phyloP scores from a whole-genome alignment of 2,888 invertebrate species.

The Synanthedon vespiformis region DNA sequence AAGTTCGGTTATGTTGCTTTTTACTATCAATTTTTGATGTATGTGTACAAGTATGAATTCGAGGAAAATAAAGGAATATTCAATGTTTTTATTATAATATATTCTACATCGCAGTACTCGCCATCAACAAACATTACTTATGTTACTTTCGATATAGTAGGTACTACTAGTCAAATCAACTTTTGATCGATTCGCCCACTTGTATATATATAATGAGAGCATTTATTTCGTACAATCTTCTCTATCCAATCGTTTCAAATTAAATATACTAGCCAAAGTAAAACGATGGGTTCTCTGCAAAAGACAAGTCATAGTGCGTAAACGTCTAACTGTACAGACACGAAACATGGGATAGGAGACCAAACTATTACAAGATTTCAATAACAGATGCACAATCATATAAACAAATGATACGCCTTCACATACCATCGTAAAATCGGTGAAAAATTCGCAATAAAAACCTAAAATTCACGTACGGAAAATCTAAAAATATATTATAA shows the following conservation, averaged over 20 bases:
- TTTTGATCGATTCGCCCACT: constrained; percentile 59
- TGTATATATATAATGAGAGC: constrained; percentile 34
- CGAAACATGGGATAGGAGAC: constrained; percentile 42
- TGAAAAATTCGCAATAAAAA: constrained; percentile 65
- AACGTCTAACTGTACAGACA: constrained; percentile 66
- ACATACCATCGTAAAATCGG: constrained; percentile 56
- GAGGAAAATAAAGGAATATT: constrained; percentile 68
- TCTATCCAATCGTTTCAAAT: constrained; percentile 65
- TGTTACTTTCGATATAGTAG: constrained; percentile 60
- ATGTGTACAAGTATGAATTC: constrained; percentile 69
- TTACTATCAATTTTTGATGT: constrained; percentile 71
- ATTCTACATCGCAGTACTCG: constrained; percentile 67
- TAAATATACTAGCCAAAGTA: constrained; percentile 62
- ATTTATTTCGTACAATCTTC: constrained; percentile 46
- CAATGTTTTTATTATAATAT: constrained; percentile 61
- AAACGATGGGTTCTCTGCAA: constrained; percentile 52
- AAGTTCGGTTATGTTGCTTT: constrained; percentile 67
- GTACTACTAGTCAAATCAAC: constrained; percentile 60
- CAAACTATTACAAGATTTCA: constrained; percentile 50
- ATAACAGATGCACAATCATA: constrained; percentile 38
- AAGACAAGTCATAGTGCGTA: constrained; percentile 53
- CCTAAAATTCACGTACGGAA: constrained; percentile 66
- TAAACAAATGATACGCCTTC: constrained; percentile 40
- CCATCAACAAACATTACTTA: constrained; percentile 68
- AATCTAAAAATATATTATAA: constrained; percentile 69